Evolutionary conservation across 2,113 vertebrate genomes (phyloP).

Genomic region (Oryzias melastigma): DNA sequence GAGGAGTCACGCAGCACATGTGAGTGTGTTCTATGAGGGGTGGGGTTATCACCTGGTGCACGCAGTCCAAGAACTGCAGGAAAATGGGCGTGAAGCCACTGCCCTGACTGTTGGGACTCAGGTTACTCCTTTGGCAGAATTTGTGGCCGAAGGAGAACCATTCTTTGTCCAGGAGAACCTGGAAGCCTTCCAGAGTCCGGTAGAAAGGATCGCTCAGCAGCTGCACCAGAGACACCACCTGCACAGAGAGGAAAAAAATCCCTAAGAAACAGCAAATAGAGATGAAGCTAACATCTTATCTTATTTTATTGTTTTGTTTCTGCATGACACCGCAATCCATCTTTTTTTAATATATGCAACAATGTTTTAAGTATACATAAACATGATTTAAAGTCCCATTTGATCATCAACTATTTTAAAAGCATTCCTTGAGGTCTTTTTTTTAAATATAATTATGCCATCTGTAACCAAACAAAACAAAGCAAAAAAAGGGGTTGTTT

Average conservation of each 20-base stretch:
- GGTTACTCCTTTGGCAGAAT: conserved; percentile 91
- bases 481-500: too few relatives aligned
- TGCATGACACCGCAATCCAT: too few relatives aligned
- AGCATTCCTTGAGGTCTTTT: too few relatives aligned
- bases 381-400: too few relatives aligned
- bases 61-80: conserved; percentile 95
- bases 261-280: neutral
- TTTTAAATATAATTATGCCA: too few relatives aligned
- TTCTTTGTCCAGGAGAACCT: conserved; percentile 94
- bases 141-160: conserved; percentile 98
- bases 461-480: too few relatives aligned
- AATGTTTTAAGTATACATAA: too few relatives aligned
- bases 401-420: too few relatives aligned
- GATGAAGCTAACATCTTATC: too few relatives aligned
- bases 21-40: neutral
- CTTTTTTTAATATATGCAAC: too few relatives aligned
- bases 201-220: conserved; percentile 96
- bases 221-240: conserved; percentile 94
- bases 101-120: conserved; percentile 90
- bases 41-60: conserved; percentile 86
- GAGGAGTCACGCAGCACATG: conserved; percentile 17
- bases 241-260: conserved; percentile 13
- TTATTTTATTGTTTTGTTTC: too few relatives aligned
- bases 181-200: conserved; percentile 94
- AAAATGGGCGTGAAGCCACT: conserved; percentile 92